phyloP scores from a whole-genome alignment of 2,797 vertebrate genomes.

The Chelmon rostratus region DNA sequence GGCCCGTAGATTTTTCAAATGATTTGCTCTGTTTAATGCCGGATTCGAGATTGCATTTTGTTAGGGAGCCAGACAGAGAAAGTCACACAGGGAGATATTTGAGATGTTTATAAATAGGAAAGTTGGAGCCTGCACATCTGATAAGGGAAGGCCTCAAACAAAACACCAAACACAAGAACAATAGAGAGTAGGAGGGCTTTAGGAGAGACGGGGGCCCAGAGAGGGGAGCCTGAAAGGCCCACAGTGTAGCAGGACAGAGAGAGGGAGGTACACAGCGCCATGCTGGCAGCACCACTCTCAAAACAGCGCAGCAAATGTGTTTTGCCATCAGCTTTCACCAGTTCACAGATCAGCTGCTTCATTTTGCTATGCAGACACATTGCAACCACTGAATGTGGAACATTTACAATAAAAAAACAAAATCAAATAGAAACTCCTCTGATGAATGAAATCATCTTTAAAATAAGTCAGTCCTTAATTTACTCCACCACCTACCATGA shows the following conservation, averaged over 20 bases:
- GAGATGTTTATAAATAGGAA: slow-evolving; percentile 67
- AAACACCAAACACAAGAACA: slow-evolving; percentile 80
- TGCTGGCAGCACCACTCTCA: slow-evolving; percentile 60
- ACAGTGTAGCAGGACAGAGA: slow-evolving; percentile 59
- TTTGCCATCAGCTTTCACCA: slow-evolving; percentile 36
- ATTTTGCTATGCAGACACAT: background rate
- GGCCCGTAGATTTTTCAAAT: background rate
- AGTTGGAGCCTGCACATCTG: slow-evolving; percentile 61
- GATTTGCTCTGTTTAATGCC: slow-evolving; percentile 29
- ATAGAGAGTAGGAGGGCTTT: slow-evolving; percentile 77
- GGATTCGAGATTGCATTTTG: background rate
- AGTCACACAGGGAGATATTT: slow-evolving; percentile 24
- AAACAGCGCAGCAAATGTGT: slow-evolving; percentile 52
- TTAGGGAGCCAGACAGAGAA: slow-evolving; percentile 1
- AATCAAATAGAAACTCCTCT: background rate
- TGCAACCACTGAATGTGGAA: background rate
- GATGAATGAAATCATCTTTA: background rate
- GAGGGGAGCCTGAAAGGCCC: slow-evolving; percentile 75
- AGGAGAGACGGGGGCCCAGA: slow-evolving; percentile 75
- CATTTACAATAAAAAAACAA: background rate
- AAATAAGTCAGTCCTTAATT: background rate
- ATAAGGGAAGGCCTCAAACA: slow-evolving; percentile 74
- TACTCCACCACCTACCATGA: background rate
- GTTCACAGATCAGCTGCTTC: slow-evolving; percentile 34
- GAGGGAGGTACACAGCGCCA: slow-evolving; percentile 46